Evolutionary conservation across 2,888 invertebrate species (phyloP).

Genomic region (Oxystoma pomonae): DNA sequence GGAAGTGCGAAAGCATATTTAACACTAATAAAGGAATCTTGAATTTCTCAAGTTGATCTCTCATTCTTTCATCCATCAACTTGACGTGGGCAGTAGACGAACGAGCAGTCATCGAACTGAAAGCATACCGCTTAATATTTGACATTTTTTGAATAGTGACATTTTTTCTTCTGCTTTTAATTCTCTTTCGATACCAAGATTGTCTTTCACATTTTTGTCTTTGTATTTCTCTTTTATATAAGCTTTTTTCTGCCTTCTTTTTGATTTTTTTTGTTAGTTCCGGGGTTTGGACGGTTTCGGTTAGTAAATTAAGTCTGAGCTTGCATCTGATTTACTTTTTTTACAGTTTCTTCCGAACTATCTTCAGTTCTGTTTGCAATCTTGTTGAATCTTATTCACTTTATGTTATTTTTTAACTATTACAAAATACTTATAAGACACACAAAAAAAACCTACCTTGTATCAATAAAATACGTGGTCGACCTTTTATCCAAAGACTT

Average conservation of each 20-base stretch:
- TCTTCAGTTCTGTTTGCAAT: slow-evolving; percentile 64
- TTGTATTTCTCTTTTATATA: slow-evolving; percentile 48
- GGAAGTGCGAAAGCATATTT: too few relatives aligned
- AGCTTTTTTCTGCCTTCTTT: slow-evolving; percentile 49
- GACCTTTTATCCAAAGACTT: slow-evolving; percentile 60
- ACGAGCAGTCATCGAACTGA: slow-evolving; percentile 8
- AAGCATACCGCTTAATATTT: neutral
- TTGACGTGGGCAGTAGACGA: slow-evolving; percentile 27
- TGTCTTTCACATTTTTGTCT: slow-evolving; percentile 48
- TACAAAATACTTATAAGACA: too few relatives aligned
- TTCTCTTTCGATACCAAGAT: slow-evolving; percentile 44
- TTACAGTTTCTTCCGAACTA: slow-evolving; percentile 64
- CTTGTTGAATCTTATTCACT: slow-evolving; percentile 61
- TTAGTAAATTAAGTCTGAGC: slow-evolving; percentile 59
- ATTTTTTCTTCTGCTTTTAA: slow-evolving; percentile 44
- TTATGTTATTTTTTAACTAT: too few relatives aligned
- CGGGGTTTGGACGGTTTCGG: slow-evolving; percentile 59
- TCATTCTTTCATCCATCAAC: slow-evolving; percentile 47
- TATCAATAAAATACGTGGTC: slow-evolving; percentile 56
- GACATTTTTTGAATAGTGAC: neutral
- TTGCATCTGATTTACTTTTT: slow-evolving; percentile 52
- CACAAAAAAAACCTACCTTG: slow-evolving; percentile 54
- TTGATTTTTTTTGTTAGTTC: slow-evolving; percentile 62
- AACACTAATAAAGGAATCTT: too few relatives aligned
- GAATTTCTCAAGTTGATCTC: slow-evolving; percentile 52